Evolutionary conservation across 2,113 vertebrate genomes (phyloP).

Genomic region (Amphilophus citrinellus): DNA sequence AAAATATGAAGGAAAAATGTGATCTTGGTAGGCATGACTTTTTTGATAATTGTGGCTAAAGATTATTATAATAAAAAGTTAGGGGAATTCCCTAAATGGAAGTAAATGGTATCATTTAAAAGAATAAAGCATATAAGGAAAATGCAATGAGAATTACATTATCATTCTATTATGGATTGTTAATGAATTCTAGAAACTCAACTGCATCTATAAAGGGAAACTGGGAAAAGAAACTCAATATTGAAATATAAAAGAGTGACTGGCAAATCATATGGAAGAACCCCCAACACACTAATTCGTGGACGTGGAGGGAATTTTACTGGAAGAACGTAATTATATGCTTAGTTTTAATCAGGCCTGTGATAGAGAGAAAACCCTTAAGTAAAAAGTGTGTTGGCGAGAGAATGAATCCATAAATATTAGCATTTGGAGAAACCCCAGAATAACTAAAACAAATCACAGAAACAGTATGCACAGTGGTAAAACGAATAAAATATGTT

Average conservation of each 20-base stretch:
- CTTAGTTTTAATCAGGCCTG: not conserved
- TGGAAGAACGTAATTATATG: not conserved
- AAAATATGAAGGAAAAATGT: conserved; percentile 4
- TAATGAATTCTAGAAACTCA: not conserved
- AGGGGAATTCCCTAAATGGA: not conserved
- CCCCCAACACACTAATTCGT: not conserved
- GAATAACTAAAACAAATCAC: not conserved
- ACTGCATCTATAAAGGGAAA: not conserved
- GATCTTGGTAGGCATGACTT: not conserved
- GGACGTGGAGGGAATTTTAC: not conserved
- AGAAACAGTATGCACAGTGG: not conserved
- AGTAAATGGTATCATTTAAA: not conserved
- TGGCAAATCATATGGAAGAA: conserved; percentile 1
- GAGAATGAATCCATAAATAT: not conserved
- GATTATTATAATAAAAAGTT: too few relatives aligned
- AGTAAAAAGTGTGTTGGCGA: not conserved
- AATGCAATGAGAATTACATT: not conserved
- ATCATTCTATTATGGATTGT: not conserved
- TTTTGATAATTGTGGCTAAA: not conserved
- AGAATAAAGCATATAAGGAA: not conserved
- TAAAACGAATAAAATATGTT: not conserved
- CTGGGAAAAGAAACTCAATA: not conserved
- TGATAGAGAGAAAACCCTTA: not conserved
- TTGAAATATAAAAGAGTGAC: conserved; percentile 9
- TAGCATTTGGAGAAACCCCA: not conserved